Evolutionary conservation across 2,797 vertebrate species (phyloP).

Genomic region (Chanos chanos): DNA sequence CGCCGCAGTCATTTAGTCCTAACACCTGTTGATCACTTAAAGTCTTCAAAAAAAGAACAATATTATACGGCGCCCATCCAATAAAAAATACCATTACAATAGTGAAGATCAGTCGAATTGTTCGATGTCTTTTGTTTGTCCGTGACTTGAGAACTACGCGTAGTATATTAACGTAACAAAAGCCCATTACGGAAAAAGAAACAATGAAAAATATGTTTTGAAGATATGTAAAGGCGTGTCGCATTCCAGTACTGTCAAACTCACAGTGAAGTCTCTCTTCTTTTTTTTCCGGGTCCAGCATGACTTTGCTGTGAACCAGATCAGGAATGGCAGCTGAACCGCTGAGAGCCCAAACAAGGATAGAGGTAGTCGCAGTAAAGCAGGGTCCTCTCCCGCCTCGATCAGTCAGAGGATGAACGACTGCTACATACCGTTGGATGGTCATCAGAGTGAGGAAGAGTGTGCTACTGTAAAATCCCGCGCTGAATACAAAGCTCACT

Average conservation of each 20-base stretch:
- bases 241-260: constrained; percentile 49
- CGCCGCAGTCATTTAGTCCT: constrained; percentile 52
- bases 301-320: constrained; percentile 61
- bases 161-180: constrained; percentile 82
- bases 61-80: constrained; percentile 89
- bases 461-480: constrained; percentile 85
- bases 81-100: constrained; percentile 83
- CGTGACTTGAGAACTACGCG: constrained; percentile 66
- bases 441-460: constrained; percentile 87
- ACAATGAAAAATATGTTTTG: constrained; percentile 80
- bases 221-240: constrained; percentile 55
- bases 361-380: constrained; percentile 50
- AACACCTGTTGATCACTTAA: constrained; percentile 42
- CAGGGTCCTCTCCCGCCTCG: constrained; percentile 50
- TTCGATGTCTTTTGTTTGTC: constrained; percentile 75
- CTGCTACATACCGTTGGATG: constrained; percentile 78
- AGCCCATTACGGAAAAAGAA: constrained; percentile 73
- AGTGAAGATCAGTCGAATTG: constrained; percentile 81
- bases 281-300: background rate
- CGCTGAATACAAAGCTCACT: constrained; percentile 77
- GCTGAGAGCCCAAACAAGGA: constrained; percentile 77
- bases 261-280: constrained; percentile 59
- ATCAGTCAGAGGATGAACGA: constrained; percentile 78
- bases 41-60: constrained; percentile 73
- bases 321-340: constrained; percentile 71